Evolutionary conservation across 2,113 vertebrate genomes (phyloP).

Genomic region (Synchiropus splendidus): DNA sequence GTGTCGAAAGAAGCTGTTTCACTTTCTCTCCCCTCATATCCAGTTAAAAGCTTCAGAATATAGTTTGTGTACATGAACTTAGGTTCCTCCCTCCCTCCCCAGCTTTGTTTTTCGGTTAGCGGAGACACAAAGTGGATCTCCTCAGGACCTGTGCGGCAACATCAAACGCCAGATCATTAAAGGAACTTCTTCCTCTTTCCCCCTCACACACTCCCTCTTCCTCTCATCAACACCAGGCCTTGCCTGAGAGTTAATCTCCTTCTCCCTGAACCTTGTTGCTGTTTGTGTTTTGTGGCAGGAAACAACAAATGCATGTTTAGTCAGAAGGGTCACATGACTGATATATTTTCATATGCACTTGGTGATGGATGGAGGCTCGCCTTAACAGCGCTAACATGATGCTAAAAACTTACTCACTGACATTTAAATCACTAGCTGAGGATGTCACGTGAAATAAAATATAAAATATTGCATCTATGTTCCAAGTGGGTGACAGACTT

Average conservation of each 20-base stretch:
- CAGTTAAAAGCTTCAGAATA: no score
- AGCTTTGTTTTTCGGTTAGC: slow-evolving; percentile 22
- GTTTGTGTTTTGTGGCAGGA: slow-evolving; percentile 18
- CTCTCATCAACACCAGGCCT: slow-evolving; percentile 33
- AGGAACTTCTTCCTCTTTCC: slow-evolving; percentile 28
- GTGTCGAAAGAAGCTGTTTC: slow-evolving; percentile 23
- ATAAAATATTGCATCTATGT: no score
- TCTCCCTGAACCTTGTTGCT: slow-evolving; percentile 12
- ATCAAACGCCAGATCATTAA: slow-evolving; percentile 59
- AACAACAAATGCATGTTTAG: slow-evolving; percentile 20
- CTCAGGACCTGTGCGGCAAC: slow-evolving; percentile 44
- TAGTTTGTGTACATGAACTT: slow-evolving; percentile 17
- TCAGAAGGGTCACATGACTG: no score
- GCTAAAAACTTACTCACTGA: no score
- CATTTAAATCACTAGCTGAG: no score
- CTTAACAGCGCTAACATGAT: no score
- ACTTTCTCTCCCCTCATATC: no score
- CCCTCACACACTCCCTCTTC: slow-evolving; percentile 10
- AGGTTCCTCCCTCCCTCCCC: slow-evolving; percentile 6
- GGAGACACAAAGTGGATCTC: slow-evolving; percentile 40
- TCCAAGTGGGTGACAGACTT: no score
- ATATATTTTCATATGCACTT: no score
- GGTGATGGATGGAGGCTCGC: no score
- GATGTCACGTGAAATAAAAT: no score
- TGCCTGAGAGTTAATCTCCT: slow-evolving; percentile 28